Evolutionary conservation across 2,797 vertebrate species (phyloP).

Genomic region (Muscicapa striata): DNA sequence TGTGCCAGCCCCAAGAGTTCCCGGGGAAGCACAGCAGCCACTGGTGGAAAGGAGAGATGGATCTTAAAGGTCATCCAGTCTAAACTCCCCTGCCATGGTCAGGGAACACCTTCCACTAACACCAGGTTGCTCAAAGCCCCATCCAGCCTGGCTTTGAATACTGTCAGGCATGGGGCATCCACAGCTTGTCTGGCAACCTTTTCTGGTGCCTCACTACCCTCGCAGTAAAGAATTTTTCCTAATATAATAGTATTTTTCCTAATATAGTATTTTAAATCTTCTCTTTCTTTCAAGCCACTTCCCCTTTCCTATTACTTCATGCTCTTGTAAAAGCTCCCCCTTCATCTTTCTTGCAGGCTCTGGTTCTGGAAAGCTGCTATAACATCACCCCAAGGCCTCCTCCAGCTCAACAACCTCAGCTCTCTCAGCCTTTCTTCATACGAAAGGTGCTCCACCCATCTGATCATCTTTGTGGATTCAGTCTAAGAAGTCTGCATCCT

Average conservation of each 20-base stretch:
- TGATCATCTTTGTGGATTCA: neutral
- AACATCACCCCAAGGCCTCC: neutral
- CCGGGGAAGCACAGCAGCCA: neutral
- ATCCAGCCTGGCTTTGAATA: neutral
- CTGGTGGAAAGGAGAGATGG: neutral
- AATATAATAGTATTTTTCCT: neutral
- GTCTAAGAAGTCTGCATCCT: accelerated
- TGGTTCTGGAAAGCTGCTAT: neutral
- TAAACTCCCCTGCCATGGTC: neutral
- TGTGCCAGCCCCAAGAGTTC: neutral
- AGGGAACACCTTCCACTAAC: neutral
- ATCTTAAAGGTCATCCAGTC: neutral
- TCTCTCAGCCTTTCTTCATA: neutral
- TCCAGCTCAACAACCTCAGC: neutral
- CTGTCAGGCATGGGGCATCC: neutral
- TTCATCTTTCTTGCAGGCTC: neutral
- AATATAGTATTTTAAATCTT: neutral
- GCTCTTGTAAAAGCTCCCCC: neutral
- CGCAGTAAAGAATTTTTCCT: neutral
- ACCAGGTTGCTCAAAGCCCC: neutral
- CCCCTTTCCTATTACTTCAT: neutral
- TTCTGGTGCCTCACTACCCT: neutral
- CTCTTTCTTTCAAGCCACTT: neutral
- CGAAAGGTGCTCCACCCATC: neutral
- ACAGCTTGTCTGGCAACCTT: neutral